Evolutionary conservation across 2,797 vertebrate genomes (phyloP).

Genomic region (Mormyrops attenuatus): DNA sequence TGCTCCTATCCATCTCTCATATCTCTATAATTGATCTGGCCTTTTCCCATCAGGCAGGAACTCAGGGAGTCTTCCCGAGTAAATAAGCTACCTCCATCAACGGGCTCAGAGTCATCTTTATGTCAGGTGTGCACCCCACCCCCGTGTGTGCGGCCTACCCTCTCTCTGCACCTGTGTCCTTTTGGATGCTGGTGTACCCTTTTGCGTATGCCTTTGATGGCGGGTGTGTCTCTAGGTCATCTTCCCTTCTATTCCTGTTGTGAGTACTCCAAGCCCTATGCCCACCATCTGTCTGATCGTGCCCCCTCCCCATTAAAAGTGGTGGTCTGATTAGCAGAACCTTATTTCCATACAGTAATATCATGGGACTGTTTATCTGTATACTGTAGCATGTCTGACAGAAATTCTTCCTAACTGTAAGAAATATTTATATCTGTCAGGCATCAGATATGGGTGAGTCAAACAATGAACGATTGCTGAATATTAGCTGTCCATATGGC

Average conservation of each 20-base stretch:
- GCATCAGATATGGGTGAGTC: neutral
- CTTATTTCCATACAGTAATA: neutral
- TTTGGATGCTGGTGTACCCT: neutral
- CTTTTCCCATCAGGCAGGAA: conserved; percentile 51
- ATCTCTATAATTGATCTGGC: conserved; percentile 58
- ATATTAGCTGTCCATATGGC: neutral
- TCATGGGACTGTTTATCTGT: neutral
- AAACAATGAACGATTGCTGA: neutral
- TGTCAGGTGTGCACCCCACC: neutral
- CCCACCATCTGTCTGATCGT: neutral
- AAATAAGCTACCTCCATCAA: conserved; percentile 37
- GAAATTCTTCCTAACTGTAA: neutral
- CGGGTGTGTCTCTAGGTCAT: neutral
- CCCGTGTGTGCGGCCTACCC: neutral
- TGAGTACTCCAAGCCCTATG: neutral
- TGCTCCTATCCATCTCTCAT: conserved; percentile 46
- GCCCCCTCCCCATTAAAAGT: neutral
- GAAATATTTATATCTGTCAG: neutral
- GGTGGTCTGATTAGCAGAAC: neutral
- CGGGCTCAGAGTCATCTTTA: conserved; percentile 25
- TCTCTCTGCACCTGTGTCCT: neutral
- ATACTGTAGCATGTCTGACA: neutral
- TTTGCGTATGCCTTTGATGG: neutral
- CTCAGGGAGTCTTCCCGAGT: conserved; percentile 30
- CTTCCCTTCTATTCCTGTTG: neutral